Conservation (phyloP, 2,888 invertebrate genomes). For the Aphidius colemani region DNA sequence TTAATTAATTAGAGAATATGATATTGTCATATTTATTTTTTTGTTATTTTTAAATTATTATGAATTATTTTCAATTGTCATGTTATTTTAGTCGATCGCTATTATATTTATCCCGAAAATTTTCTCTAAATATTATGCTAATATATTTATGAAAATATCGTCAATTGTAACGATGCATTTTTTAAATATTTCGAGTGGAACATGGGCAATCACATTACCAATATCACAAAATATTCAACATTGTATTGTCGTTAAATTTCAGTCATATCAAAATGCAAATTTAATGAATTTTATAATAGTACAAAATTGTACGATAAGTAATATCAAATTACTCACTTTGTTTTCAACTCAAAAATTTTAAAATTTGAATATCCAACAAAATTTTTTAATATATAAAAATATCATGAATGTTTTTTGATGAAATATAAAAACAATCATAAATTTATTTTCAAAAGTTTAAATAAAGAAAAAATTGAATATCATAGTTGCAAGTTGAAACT, state of each 20-base stretch:
- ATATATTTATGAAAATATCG: not conserved
- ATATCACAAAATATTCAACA: not conserved
- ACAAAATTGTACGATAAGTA: not conserved
- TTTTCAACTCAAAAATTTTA: too few relatives aligned
- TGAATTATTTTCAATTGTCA: not conserved
- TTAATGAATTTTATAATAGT: conserved; percentile 13
- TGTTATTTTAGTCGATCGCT: too few relatives aligned
- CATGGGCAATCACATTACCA: too few relatives aligned
- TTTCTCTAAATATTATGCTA: not conserved
- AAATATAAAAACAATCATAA: too few relatives aligned
- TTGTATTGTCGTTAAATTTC: conserved; percentile 13
- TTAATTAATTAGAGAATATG: too few relatives aligned
- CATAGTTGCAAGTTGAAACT: too few relatives aligned
- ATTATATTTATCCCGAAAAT: too few relatives aligned
- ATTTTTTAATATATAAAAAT: not conserved
- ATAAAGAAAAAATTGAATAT: too few relatives aligned
- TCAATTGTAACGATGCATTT: not conserved
- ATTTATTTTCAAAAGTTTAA: too few relatives aligned
- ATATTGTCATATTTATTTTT: too few relatives aligned
- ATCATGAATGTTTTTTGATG: too few relatives aligned
- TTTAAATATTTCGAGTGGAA: not conserved
- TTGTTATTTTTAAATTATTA: too few relatives aligned
- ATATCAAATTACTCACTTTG: conserved; percentile 1
- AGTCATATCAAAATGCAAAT: conserved; percentile 25
- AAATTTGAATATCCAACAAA: not conserved